These are phyloP conservation scores for Cyprinodon variegatus DNA, from an alignment of 2,113 vertebrate genomes.

Conservation along the genomic window DNA sequence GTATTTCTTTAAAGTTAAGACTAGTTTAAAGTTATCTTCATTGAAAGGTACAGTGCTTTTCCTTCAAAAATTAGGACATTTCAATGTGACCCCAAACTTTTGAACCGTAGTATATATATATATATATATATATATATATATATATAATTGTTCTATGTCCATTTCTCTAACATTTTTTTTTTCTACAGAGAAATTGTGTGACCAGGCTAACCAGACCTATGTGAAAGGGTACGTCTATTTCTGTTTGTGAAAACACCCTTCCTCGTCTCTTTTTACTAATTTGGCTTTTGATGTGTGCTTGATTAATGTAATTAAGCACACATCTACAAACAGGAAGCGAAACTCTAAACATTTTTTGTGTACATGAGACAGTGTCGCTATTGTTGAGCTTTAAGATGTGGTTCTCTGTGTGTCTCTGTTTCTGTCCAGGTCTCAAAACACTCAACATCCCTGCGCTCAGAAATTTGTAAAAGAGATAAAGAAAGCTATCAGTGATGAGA, in stretches of 20 bases:
- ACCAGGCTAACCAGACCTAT: background rate
- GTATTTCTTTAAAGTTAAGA: no score
- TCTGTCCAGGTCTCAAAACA: background rate
- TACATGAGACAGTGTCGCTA: background rate
- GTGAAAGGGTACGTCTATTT: conserved; percentile 59
- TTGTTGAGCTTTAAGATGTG: background rate
- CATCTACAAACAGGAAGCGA: conserved; percentile 31
- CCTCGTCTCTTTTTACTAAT: background rate
- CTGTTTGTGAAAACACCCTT: conserved; percentile 20
- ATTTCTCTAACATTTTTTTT: background rate
- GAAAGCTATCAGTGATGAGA: conserved; percentile 27
- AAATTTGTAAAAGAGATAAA: conserved; percentile 53
- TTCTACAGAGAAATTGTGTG: conserved; percentile 64
- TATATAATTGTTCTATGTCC: background rate
- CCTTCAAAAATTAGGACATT: no score
- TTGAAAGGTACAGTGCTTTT: no score
- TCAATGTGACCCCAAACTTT: no score
- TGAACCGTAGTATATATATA: no score
- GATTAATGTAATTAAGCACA: conserved; percentile 12
- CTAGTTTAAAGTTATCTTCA: no score
- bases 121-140: no score
- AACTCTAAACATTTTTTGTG: background rate
- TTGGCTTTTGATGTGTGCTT: no score
- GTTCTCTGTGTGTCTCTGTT: conserved; percentile 43
- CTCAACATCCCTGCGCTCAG: conserved; percentile 23